A percentile compares a stretch with the other conserved stretches of the same genome.
phyloP scores from a whole-genome alignment of 1,140 invertebrate genomes.

The Pseudomyrmex gracilis region DNA sequence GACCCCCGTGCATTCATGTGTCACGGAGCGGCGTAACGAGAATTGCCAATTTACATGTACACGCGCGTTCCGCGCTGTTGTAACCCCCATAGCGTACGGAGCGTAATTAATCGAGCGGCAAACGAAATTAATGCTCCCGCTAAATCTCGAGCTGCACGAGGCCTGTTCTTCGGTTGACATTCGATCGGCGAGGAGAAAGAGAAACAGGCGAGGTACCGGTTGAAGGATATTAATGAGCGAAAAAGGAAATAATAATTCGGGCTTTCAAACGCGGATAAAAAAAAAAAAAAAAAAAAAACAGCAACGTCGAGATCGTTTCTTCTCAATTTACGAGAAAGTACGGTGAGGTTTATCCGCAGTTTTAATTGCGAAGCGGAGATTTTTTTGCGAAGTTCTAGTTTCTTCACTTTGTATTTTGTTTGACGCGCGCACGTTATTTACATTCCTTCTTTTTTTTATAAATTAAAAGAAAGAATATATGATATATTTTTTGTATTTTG shows the following conservation, averaged over 20 bases:
- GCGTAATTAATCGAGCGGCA: slow-evolving; percentile 39
- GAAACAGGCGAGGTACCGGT: neutral
- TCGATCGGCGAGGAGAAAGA: slow-evolving; percentile 25
- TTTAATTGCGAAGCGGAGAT: slow-evolving; percentile 7
- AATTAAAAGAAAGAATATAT: no score
- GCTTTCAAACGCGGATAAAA: neutral
- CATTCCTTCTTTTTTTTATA: no score
- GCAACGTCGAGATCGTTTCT: neutral
- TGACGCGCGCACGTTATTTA: no score
- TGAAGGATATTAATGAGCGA: slow-evolving; percentile 24
- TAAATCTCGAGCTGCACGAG: slow-evolving; percentile 42
- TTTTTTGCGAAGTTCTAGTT: neutral
- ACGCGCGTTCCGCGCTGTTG: neutral
- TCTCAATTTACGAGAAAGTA: neutral
- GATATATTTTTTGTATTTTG: no score
- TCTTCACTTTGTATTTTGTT: slow-evolving; percentile 13
- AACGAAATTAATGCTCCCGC: slow-evolving; percentile 30
- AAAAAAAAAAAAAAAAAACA: neutral
- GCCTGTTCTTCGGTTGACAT: slow-evolving; percentile 7
- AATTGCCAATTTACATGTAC: slow-evolving; percentile 61
- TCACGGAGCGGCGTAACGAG: slow-evolving; percentile 59
- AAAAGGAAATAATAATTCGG: neutral
- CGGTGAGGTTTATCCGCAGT: neutral
- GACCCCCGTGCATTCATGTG: slow-evolving; percentile 58
- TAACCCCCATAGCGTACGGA: neutral